Evolutionary conservation across 2,888 invertebrate genomes (phyloP), one percentile per base, ranked within the genome.

Genomic region (Ariolimax columbianus): DNA sequence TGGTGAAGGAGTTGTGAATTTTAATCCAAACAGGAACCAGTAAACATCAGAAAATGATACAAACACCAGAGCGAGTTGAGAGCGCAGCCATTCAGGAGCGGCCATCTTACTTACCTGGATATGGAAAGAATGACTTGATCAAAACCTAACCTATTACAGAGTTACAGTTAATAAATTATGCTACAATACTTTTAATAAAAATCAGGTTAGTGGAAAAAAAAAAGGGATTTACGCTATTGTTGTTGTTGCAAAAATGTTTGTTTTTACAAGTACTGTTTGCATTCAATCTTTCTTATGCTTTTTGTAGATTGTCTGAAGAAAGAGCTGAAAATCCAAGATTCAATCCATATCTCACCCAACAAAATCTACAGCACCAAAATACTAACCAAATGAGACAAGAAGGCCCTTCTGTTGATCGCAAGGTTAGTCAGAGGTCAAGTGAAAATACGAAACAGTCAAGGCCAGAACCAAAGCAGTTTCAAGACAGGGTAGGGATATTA

Each of bases 251-350:
- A 11, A 23, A n/a, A 1, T 63, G 1, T n/a, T 0, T n/a, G n/a
- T 63, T 63, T n/a, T n/a, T n/a, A 63, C 3, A 55, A 55, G 30
- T 63, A 0, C 4, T 38, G 26, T 75, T 43, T 47, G 14, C 47
- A 30, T 0, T 1, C 11, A 33, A 33, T 3, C 1, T 30, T 51
- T 11, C 14, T 51, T 66, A 0, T 23, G 2, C 7, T 33, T 6
- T 33, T 2, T 75, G 0, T 30, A 75, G 75, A 47, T 43, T 75
- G 19, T 51, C 75, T 19, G 75, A 75, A 51, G 75, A 75, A 17
- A 75, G 47, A 51, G 75, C 75, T 33, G 47, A 47, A 33, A 51
- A 75, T 51, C 75, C 75, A 1, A 75, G 51, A 51, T 75, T 75
- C 51, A 75, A 75, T 51, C 75, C 75, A 51, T 75, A 75, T 23